Evolutionary conservation across 2,113 vertebrate genomes (phyloP).

Genomic region (Phalacrocorax aristotelis): DNA sequence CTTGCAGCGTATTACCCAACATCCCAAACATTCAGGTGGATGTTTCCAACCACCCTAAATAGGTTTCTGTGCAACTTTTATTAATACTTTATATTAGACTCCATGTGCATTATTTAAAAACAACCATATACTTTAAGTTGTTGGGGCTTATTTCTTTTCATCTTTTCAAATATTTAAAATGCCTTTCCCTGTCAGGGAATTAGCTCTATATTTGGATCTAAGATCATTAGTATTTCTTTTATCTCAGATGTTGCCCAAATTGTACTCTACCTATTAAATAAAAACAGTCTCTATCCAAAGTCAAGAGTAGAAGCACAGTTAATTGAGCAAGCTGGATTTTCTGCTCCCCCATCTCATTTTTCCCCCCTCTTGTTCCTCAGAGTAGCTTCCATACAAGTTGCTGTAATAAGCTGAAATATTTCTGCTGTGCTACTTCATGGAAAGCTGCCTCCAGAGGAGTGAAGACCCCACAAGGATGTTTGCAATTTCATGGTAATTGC

Average conservation of each 20-base stretch:
- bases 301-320: not conserved
- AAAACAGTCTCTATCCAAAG: not conserved
- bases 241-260: not conserved
- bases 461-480: not conserved
- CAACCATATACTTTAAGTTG: not conserved
- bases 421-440: not conserved
- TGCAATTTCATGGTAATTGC: not conserved
- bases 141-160: not conserved
- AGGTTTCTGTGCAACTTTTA: slow-evolving; percentile 21
- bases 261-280: not conserved
- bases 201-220: not conserved
- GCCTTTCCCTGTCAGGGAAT: not conserved
- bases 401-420: not conserved
- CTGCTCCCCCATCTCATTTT: not conserved
- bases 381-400: not conserved
- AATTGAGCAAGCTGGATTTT: not conserved
- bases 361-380: not conserved
- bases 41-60: not conserved
- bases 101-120: slow-evolving; percentile 11
- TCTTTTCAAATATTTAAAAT: not conserved
- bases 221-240: not conserved
- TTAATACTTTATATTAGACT: not conserved
- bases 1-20: not conserved
- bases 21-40: not conserved
- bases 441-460: not conserved